Evolutionary conservation across 2,797 vertebrate species (phyloP).

Genomic region (Chiropotes sagulatus): DNA sequence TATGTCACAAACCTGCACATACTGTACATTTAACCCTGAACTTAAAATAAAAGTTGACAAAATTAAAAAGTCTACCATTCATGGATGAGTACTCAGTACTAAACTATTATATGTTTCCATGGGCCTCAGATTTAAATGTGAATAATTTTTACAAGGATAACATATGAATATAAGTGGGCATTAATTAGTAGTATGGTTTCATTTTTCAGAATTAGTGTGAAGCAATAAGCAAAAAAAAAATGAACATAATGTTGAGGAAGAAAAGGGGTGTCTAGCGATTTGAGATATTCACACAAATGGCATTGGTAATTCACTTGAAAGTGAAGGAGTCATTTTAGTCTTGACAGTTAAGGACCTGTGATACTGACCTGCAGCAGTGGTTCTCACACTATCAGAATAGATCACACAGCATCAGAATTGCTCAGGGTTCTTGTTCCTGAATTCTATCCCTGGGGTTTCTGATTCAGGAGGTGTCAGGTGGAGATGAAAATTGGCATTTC

Average conservation of each 20-base stretch:
- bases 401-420: background rate
- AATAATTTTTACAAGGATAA: background rate
- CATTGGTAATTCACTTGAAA: background rate
- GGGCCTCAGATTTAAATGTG: background rate
- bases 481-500: background rate
- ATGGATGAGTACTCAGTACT: background rate
- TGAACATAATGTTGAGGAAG: background rate
- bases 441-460: background rate
- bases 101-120: background rate
- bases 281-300: accelerated
- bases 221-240: background rate
- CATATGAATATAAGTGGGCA: background rate
- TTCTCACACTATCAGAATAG: background rate
- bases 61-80: background rate
- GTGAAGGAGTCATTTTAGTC: background rate
- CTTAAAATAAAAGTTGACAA: background rate
- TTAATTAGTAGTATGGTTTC: background rate
- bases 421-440: background rate
- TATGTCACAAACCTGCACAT: background rate
- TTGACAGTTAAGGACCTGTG: background rate
- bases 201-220: background rate
- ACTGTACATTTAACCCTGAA: background rate
- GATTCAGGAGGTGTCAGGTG: background rate
- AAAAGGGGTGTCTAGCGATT: accelerated
- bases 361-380: background rate